Evolutionary conservation across 2,113 vertebrate species (phyloP).

Genomic region (Malurus melanocephalus): DNA sequence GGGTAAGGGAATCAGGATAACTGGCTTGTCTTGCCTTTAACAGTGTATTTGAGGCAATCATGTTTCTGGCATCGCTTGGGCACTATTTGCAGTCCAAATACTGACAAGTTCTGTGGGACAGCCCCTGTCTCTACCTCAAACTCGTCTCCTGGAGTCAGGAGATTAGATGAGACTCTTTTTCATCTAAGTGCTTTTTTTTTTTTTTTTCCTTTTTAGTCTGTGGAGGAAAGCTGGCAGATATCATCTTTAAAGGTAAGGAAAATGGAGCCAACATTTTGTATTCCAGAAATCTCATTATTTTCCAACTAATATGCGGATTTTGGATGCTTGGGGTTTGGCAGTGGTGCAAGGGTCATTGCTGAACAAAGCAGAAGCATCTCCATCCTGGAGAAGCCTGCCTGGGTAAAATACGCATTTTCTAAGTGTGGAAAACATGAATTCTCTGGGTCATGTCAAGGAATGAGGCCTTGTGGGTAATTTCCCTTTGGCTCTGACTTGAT

Average conservation of each 20-base stretch:
- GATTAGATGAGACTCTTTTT: constrained; percentile 14
- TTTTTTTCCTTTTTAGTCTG: constrained; percentile 12
- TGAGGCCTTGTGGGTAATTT: constrained; percentile 19
- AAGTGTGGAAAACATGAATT: not conserved
- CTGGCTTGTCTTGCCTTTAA: not conserved
- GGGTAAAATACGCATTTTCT: not conserved
- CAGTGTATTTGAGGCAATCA: not conserved
- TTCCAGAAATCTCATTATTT: constrained; percentile 52
- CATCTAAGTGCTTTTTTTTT: constrained; percentile 36
- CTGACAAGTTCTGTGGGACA: not conserved
- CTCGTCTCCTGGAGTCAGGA: not conserved
- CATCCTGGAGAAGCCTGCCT: not conserved
- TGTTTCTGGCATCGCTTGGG: not conserved
- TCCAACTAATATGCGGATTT: constrained; percentile 11
- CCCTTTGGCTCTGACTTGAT: not conserved
- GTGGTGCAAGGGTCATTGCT: not conserved
- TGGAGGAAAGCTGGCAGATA: not conserved
- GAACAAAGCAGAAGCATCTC: constrained; percentile 32
- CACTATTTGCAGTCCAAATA: not conserved
- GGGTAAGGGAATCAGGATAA: not conserved
- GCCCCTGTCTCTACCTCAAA: not conserved
- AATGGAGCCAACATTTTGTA: constrained; percentile 4
- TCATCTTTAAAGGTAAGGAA: constrained; percentile 10
- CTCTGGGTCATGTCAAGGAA: not conserved
- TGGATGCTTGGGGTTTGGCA: constrained; percentile 8